Evolutionary conservation across 2,888 invertebrate genomes (phyloP).

Genomic region (Drosophila fulvimacula): DNA sequence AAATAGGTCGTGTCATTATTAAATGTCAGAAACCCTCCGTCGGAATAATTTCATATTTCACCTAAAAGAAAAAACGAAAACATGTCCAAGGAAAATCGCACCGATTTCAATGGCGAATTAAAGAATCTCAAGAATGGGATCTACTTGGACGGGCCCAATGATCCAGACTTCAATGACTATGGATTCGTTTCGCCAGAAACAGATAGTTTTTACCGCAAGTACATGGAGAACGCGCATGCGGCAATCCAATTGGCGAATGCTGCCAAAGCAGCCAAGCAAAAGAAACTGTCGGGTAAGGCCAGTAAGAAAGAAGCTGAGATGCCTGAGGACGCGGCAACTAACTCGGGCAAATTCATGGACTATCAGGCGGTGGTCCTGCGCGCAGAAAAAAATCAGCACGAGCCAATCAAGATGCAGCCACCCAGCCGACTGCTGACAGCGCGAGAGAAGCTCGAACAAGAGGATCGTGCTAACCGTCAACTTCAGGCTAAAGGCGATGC

Average conservation of each 20-base stretch:
- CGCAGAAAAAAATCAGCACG: neutral
- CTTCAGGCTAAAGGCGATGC: neutral
- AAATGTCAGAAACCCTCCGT: neutral
- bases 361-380: neutral
- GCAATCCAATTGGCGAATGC: too few relatives aligned
- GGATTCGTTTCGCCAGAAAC: conserved; percentile 8
- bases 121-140: neutral
- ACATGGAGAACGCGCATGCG: conserved; percentile 1
- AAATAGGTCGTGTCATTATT: neutral
- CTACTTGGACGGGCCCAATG: neutral
- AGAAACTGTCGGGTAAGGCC: neutral
- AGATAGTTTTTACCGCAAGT: neutral
- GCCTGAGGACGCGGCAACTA: neutral
- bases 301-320: neutral
- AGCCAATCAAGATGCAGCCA: neutral
- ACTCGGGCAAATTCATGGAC: neutral
- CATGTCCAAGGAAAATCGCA: neutral
- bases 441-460: neutral
- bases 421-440: conserved; percentile 5
- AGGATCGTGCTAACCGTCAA: neutral
- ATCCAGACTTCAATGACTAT: conserved; percentile 13
- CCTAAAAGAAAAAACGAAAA: neutral
- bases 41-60: neutral
- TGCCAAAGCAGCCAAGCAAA: neutral
- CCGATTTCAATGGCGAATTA: neutral